Conservation (phyloP, 2,113 vertebrate genomes). For the Engraulis encrasicolus region DNA sequence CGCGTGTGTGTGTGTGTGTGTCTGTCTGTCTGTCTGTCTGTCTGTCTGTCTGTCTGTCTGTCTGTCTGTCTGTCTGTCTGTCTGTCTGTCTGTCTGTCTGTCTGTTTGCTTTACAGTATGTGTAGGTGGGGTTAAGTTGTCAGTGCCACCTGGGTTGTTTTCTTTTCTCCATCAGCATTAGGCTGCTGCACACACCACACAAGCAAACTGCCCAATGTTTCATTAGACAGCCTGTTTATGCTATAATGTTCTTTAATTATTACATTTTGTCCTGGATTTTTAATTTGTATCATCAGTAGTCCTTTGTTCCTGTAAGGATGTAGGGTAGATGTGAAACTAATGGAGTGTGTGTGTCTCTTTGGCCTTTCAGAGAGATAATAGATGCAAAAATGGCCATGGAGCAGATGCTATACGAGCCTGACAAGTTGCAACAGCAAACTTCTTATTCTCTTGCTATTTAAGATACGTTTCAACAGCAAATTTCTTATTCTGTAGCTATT, state of each 20-base stretch:
- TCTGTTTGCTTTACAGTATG: no score
- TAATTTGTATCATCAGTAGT: neutral
- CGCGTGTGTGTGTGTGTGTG: no score
- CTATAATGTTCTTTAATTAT: neutral
- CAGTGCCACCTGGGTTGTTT: no score
- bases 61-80: no score
- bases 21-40: no score
- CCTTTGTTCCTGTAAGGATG: neutral
- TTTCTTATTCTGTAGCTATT: no score
- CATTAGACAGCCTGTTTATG: neutral
- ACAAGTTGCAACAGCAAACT: neutral
- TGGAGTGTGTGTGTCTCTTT: neutral
- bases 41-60: no score
- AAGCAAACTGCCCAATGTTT: neutral
- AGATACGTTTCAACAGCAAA: no score
- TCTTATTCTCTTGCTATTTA: no score
- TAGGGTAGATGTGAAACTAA: neutral
- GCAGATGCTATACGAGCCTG: neutral
- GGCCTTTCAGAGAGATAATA: neutral
- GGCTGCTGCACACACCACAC: neutral
- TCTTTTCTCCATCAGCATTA: no score
- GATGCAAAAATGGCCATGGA: neutral
- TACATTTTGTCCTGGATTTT: neutral
- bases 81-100: no score
- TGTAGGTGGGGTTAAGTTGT: no score